These are phyloP conservation scores for Smithornis capensis DNA, from an alignment of 2,113 vertebrate genomes.

Conservation along the genomic window DNA sequence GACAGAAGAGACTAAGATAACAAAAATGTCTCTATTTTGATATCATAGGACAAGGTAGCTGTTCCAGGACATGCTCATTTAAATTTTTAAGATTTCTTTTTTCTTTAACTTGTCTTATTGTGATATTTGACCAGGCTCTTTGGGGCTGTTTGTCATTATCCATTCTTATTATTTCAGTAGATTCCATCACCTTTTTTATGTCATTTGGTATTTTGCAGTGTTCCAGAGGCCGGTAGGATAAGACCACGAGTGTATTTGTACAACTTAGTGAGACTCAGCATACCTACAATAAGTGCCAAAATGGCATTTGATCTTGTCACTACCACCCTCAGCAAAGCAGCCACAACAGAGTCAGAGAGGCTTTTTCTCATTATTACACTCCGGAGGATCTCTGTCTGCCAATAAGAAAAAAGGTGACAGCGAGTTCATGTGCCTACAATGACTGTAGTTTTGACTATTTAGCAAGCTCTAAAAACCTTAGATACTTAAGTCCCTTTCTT, in stretches of 20 bases:
- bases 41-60: neutral
- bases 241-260: constrained; percentile 47
- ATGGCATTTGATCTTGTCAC: constrained; percentile 61
- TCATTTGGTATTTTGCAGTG: constrained; percentile 7
- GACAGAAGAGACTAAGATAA: neutral
- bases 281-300: constrained; percentile 46
- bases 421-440: constrained; percentile 19
- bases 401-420: constrained; percentile 53
- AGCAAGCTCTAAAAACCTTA: constrained; percentile 17
- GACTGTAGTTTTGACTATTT: constrained; percentile 26
- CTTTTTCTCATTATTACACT: constrained; percentile 37
- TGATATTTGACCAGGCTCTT: neutral
- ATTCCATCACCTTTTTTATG: constrained; percentile 50
- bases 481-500: neutral
- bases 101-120: neutral
- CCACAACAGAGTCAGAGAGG: constrained; percentile 44
- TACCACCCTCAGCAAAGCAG: constrained; percentile 47
- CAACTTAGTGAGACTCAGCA: constrained; percentile 48
- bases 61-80: neutral
- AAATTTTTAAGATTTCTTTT: neutral
- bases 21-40: neutral
- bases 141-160: neutral
- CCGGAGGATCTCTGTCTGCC: constrained; percentile 32
- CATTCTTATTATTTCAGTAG: constrained; percentile 51
- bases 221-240: neutral